Base-by-base conservation (phyloP, 2,888 invertebrate genomes). In the Drosophila demipolita region DNA sequence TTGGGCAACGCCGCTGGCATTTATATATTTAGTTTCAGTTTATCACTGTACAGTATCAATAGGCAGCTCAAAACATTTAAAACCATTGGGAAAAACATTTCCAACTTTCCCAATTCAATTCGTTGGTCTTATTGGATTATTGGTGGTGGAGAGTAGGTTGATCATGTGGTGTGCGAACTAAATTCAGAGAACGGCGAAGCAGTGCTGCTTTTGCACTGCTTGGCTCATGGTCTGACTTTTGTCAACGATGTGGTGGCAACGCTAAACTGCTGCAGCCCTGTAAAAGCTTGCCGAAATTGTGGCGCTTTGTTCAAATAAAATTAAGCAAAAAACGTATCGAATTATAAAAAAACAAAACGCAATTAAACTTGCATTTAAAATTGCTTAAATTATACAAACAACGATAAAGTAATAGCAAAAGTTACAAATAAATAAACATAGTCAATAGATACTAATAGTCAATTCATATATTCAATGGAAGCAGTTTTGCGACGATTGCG, bases 401-500 rank as follows among this genome's bases (percentile, higher is more conserved):
- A 40, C n/a, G n/a, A 40, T n/a, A 9, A 29, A 29, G 29, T 5
- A 29, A 29, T 29, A 29, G 29, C 6, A 29, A 29, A 6, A 29
- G 29, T 29, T 29, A 29, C 29, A 29, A 29, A 29, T 6, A 29
- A 29, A 29, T 5, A 29, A 29, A 29, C 29, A 29, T 29, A 29
- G 29, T 29, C 29, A 29, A 29, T 29, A 29, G 29, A 29, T 29
- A 29, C 4, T 5, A 29, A 29, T 29, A 29, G 29, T 29, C 29
- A 29, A 26, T 65, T 42, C 26, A 23, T 35, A 42, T 38, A n/a
- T 42, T 42, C 52, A 29, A 78, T 82, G 42, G 63, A 68, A 32
- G 55, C 71, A 2, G 65, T 38, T 53, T 81, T 75, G 12, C 64
- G 66, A 71, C 78, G 78, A 75, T 20, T 42, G 5, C 67, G 54